Base-by-base conservation (phyloP, 2,888 invertebrate genomes). In the Drosophila neoperkinsi region DNA sequence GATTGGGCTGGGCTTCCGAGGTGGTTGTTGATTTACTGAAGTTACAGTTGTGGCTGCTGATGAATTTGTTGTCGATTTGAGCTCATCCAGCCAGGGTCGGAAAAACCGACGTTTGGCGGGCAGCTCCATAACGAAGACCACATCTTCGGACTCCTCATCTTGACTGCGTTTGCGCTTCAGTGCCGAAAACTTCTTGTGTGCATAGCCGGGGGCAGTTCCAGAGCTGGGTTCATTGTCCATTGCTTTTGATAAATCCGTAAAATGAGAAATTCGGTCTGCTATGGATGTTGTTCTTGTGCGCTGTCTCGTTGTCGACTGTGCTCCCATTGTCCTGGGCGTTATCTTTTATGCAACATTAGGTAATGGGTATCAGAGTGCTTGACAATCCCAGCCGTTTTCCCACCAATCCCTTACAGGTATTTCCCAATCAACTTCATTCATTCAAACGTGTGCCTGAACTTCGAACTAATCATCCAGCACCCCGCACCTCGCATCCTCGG, bases 331-430 rank as follows among this genome's bases (percentile, higher is more conserved):
- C 25, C 59, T 61, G 55, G 59, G 55, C 61, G 51, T 63, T 56
- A 67, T 79, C 79, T 86, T 86, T 84, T 88, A 89, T 89, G 77
- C 78, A 89, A 87, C 72, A 79, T 78, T 84, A 84, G 85, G 90
- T 87, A 89, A 84, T 70, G 62, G 67, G 21, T 59, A 64, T 61
- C 57, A 52, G 60, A 71, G 68, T 52, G 51, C 52, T 41, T 38
- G 49, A 28, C 65, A 53, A 36, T 46, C 56, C 60, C 55, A n/a
- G 46, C 31, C 56, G 46, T 60, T 76, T 88, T 85, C 84, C 84
- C 82, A 87, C 66, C 71, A 43, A 21, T n/a, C 71, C 79, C n/a
- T 11, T 36, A 7, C 71, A 85, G 87, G 87, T 88, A 90, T 87
- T 89, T 85, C 88, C 88, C 85, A 71, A 75, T 68, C 61, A 58